Evolutionary conservation across 2,797 vertebrate genomes (phyloP).

Genomic region (Lacerta bilineata): DNA sequence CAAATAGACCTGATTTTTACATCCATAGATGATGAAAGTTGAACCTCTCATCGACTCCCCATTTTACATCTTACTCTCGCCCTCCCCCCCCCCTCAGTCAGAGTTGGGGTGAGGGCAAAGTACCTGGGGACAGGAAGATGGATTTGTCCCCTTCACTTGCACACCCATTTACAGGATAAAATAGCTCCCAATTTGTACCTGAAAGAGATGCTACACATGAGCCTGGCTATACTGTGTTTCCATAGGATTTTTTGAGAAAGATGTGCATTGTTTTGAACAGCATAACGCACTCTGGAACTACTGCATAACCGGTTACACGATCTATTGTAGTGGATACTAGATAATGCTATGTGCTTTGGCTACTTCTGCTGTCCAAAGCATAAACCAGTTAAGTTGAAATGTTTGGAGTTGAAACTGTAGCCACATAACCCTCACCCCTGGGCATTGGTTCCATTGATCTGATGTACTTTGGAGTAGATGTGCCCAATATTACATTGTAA

Average conservation of each 20-base stretch:
- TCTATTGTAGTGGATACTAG: too few species aligned
- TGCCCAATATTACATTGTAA: not conserved
- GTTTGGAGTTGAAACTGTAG: not conserved
- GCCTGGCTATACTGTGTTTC: not conserved
- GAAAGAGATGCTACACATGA: not conserved
- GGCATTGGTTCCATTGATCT: not conserved
- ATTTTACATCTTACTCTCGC: too few species aligned
- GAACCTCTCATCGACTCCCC: not conserved
- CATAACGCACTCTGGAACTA: too few species aligned
- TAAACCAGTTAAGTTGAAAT: not conserved
- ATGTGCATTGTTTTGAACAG: too few species aligned
- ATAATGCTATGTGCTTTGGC: not conserved
- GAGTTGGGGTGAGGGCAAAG: not conserved
- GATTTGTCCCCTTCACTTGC: not conserved
- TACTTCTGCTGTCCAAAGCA: not conserved
- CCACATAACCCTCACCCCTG: not conserved
- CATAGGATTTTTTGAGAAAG: not conserved
- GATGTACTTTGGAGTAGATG: too few species aligned
- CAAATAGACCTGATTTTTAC: not conserved
- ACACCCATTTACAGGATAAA: not conserved
- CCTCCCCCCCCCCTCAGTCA: not conserved
- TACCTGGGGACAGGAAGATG: not conserved
- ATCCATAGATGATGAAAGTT: not conserved
- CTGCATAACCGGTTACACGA: too few species aligned
- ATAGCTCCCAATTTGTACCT: not conserved